A percentile compares a stretch with the other conserved stretches of the same genome.
Evolutionary conservation across 2,113 vertebrate species (phyloP).

Genomic region (Engystomops pustulosus): DNA sequence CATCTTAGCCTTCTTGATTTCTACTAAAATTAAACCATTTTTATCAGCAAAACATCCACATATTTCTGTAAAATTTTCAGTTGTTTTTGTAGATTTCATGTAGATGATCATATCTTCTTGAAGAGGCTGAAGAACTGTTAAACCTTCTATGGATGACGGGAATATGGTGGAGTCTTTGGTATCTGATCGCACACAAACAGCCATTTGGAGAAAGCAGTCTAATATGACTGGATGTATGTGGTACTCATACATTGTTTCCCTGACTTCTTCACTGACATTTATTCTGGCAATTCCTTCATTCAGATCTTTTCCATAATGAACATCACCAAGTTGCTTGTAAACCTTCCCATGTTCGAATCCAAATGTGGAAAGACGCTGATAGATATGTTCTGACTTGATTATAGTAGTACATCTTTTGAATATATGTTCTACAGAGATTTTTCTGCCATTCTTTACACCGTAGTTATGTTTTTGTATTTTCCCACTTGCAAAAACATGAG

Average conservation of each 20-base stretch:
- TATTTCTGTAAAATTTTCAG: conserved; percentile 76
- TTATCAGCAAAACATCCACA: conserved; percentile 82
- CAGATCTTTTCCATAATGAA: conserved; percentile 77
- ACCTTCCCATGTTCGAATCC: conserved; percentile 81
- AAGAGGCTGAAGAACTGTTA: conserved; percentile 73
- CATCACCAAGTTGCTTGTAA: conserved; percentile 76
- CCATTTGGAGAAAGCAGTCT: conserved; percentile 86
- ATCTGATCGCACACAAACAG: conserved; percentile 66
- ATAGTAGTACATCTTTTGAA: conserved; percentile 72
- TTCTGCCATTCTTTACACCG: conserved; percentile 70
- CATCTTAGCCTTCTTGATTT: conserved; percentile 76
- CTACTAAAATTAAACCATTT: conserved; percentile 76
- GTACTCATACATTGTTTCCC: conserved; percentile 74
- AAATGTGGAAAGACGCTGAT: conserved; percentile 72
- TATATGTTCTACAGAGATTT: conserved; percentile 71
- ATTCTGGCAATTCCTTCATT: conserved; percentile 80
- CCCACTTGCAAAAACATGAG: conserved; percentile 76
- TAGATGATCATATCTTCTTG: conserved; percentile 84
- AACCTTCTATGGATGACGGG: conserved; percentile 79
- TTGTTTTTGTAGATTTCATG: conserved; percentile 72
- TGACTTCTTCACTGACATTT: conserved; percentile 67
- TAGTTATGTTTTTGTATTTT: conserved; percentile 63
- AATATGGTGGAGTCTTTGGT: conserved; percentile 68
- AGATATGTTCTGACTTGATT: conserved; percentile 70
- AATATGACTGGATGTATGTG: conserved; percentile 83